Percentiles rank a stretch among this genome's conserved stretches.
Evolutionary conservation across 2,888 invertebrate genomes (phyloP).

Genomic region (Taenaris catops): DNA sequence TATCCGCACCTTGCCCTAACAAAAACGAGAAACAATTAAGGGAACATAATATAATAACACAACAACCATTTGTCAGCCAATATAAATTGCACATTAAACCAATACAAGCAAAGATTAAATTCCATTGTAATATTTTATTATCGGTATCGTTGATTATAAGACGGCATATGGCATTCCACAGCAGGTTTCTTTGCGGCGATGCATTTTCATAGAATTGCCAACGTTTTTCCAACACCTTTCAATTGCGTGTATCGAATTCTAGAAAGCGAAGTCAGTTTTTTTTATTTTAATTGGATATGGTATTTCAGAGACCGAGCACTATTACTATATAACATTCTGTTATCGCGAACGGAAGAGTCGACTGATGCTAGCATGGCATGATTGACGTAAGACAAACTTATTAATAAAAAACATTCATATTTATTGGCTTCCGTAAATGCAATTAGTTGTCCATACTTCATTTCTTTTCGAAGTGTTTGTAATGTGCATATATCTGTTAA

Average conservation of each 20-base stretch:
- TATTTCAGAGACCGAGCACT: conserved; percentile 25
- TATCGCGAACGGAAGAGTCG: conserved; percentile 22
- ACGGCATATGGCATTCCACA: conserved; percentile 62
- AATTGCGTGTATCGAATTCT: conserved; percentile 74
- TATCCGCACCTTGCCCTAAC: conserved; percentile 71
- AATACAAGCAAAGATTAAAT: conserved; percentile 55
- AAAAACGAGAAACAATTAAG: conserved; percentile 77
- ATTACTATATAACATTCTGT: conserved; percentile 16
- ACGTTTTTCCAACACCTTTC: conserved; percentile 77
- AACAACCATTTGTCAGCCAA: conserved; percentile 50
- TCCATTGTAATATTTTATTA: conserved; percentile 41
- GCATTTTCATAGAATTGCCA: conserved; percentile 75
- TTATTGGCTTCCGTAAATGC: conserved; percentile 19
- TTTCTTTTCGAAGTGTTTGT: conserved; percentile 1
- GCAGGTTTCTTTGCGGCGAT: conserved; percentile 67
- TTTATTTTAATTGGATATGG: conserved; percentile 30
- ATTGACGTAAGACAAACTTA: conserved; percentile 24
- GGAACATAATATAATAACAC: conserved; percentile 47
- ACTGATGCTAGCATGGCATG: conserved; percentile 13
- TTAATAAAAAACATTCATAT: conserved; percentile 19
- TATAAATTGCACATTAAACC: conserved; percentile 58
- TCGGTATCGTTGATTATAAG: conserved; percentile 48
- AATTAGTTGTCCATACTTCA: conserved; percentile 14
- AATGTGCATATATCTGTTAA: too few species aligned
- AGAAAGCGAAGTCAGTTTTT: conserved; percentile 56